Base-by-base conservation (phyloP, 2,888 invertebrate species). In the Hemistola chrysoprasaria region DNA sequence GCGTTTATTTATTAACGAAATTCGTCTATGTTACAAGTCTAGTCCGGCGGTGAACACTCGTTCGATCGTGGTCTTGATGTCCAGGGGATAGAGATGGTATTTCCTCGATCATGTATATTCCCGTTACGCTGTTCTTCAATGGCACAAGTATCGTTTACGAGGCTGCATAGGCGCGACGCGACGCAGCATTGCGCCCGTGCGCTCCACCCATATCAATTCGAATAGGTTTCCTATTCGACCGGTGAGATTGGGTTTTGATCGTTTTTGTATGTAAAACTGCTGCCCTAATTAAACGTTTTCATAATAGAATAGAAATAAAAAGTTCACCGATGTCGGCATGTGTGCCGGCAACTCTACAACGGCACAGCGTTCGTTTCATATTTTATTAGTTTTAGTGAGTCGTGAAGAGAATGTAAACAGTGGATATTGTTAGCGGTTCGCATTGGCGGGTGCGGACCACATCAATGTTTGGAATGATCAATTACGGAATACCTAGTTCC, bases 1-100 rank as follows among this genome's bases (percentile, higher is more conserved):
- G 77, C 85, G 83, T 86, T 88, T 86, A 87, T 87, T 87, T 88
- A 88, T 88, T 87, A 87, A 86, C 85, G 84, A 83, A 85, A 84
- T 82, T 86, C 85, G 81, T 71, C 75, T 67, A 74, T 78, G 78
- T 75, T 71, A 76, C 76, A 71, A 75, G 73, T 74, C 68, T 66
- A 65, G 65, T 57, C 40, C 41, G 44, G 39, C 29, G 40, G 33
- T 24, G 26, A 23, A 33, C 25, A 35, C 8, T 8, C 37, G 8
- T 29, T 42, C 49, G 30, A 65, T 65, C 65, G 36, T 68, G 53
- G 45, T 50, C 71, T 65, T 45, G 62, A 70, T 47, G 25, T 23
- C 48, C 37, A 47, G 33, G 63, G 47, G 41, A 59, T 71, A 78
- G 63, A 58, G 79, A 69, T 47, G 50, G 45, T 56, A 56, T 53